Conservation (phyloP, 2,888 invertebrate species). For the Tipula confusa region DNA sequence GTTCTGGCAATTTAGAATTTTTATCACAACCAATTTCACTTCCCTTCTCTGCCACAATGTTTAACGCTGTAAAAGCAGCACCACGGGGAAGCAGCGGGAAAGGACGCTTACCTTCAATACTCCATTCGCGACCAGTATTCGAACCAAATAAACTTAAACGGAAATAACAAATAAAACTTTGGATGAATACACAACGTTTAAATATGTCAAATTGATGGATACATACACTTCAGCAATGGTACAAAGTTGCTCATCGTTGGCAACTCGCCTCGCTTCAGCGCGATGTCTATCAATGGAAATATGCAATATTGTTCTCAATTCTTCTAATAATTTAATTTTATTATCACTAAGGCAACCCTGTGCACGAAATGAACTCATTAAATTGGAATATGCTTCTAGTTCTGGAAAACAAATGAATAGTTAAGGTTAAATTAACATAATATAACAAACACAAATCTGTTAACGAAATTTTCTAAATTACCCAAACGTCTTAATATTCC, state of each 20-base stretch:
- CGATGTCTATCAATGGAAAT: conserved; percentile 88
- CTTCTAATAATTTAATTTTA: conserved; percentile 78
- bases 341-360: conserved; percentile 82
- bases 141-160: conserved; percentile 58
- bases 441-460: neutral
- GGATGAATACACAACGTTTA: neutral
- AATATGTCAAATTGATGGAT: neutral
- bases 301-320: conserved; percentile 74
- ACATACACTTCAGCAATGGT: conserved; percentile 87
- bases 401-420: conserved; percentile 55
- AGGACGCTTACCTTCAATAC: conserved; percentile 77
- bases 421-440: conserved; percentile 22
- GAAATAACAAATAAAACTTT: neutral
- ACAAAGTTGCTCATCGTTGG: conserved; percentile 84
- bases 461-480: conserved; percentile 47
- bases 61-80: conserved; percentile 80
- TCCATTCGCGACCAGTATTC: conserved; percentile 72
- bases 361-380: conserved; percentile 86
- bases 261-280: conserved; percentile 85
- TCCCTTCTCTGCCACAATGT: conserved; percentile 75
- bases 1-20: conserved; percentile 57
- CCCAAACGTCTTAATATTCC: conserved; percentile 82
- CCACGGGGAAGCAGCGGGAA: conserved; percentile 79
- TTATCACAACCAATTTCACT: conserved; percentile 62
- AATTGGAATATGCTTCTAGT: conserved; percentile 85